A percentile compares a stretch with the other conserved stretches of the same genome.
phyloP scores from a whole-genome alignment of 2,888 invertebrate genomes.

The Dione vanillae region DNA sequence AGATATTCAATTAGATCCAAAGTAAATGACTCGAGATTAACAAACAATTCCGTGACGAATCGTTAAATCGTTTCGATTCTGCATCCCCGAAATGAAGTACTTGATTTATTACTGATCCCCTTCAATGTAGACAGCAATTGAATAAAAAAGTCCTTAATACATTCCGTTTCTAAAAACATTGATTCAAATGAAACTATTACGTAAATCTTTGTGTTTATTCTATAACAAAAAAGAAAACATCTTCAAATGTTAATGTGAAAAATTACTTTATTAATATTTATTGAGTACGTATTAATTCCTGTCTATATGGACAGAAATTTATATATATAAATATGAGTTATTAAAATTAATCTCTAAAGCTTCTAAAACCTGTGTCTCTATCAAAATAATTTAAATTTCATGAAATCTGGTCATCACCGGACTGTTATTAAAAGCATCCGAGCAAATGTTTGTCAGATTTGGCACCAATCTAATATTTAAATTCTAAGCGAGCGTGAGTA shows the following conservation, averaged over 20 bases:
- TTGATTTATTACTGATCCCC: conserved; percentile 60
- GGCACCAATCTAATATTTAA: conserved; percentile 61
- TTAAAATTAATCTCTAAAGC: too few species aligned
- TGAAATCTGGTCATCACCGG: background rate
- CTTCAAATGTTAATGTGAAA: too few species aligned
- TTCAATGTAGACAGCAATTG: conserved; percentile 54
- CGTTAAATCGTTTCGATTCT: conserved; percentile 50
- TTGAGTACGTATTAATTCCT: too few species aligned
- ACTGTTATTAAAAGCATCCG: conserved; percentile 29
- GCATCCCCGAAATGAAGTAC: conserved; percentile 54
- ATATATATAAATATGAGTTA: too few species aligned
- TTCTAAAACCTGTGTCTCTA: too few species aligned
- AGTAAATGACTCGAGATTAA: conserved; percentile 36
- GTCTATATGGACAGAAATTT: too few species aligned
- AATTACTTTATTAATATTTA: too few species aligned
- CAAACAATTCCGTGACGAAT: conserved; percentile 50
- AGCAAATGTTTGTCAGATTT: conserved; percentile 44
- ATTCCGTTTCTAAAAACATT: conserved; percentile 34
- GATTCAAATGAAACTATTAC: too few species aligned
- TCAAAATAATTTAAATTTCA: too few species aligned
- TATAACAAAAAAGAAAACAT: too few species aligned
- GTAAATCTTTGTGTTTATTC: too few species aligned
- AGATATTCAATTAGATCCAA: conserved; percentile 35
- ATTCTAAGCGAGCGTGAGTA: conserved; percentile 58
- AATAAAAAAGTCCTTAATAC: conserved; percentile 50